phyloP scores from a whole-genome alignment of 2,888 invertebrate species.

The Troides oblongomaculatus region DNA sequence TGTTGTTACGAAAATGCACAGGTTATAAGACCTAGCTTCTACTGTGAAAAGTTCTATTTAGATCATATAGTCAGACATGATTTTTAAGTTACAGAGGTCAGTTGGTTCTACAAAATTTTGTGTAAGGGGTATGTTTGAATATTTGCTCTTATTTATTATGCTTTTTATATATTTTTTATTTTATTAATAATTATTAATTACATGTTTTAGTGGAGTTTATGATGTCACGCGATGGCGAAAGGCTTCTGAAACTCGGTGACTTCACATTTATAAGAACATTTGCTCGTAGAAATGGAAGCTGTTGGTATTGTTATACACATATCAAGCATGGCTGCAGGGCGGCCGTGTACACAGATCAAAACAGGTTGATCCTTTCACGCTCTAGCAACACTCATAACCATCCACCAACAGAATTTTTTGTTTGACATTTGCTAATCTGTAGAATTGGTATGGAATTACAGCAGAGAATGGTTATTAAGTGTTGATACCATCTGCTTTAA shows the following conservation, averaged over 20 bases:
- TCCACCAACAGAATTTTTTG: conserved; percentile 73
- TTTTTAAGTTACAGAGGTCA: too few species aligned
- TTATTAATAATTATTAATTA: neutral
- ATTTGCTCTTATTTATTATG: too few species aligned
- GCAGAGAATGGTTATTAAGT: neutral
- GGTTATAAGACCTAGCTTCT: too few species aligned
- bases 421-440: conserved; percentile 46
- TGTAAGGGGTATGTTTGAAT: too few species aligned
- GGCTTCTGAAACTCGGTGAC: conserved; percentile 67
- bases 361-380: conserved; percentile 57
- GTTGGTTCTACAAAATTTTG: too few species aligned
- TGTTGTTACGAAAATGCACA: too few species aligned
- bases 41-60: too few species aligned
- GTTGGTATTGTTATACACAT: conserved; percentile 72
- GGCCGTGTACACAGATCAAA: conserved; percentile 58
- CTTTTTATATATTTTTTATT: neutral
- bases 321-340: conserved; percentile 60
- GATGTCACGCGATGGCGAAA: conserved; percentile 66
- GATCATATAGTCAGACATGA: too few species aligned
- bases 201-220: conserved; percentile 67
- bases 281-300: conserved; percentile 47
- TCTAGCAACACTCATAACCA: conserved; percentile 63
- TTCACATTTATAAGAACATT: conserved; percentile 63
- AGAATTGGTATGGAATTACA: conserved; percentile 22
- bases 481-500: neutral